phyloP scores from a whole-genome alignment of 2,113 vertebrate genomes.

The Cryptoleucopteryx plumbea region DNA sequence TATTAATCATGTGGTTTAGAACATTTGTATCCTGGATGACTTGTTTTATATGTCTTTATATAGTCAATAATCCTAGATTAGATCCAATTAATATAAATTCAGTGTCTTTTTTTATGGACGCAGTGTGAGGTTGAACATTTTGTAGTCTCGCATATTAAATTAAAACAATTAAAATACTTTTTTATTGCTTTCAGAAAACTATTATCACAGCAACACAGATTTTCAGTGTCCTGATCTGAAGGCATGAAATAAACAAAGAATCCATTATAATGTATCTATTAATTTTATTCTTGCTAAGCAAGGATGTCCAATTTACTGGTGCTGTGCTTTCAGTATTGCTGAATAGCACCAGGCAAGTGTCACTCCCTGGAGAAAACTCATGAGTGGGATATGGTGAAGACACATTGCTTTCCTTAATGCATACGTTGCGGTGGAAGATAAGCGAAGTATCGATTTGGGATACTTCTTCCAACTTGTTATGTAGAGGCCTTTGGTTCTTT shows the following conservation, averaged over 20 bases:
- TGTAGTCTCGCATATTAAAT: conserved; percentile 17
- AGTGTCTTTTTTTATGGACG: neutral
- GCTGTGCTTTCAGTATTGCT: neutral
- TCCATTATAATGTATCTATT: neutral
- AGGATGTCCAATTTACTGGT: neutral
- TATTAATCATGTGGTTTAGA: conserved; percentile 45
- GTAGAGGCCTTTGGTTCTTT: neutral
- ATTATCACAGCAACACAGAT: conserved; percentile 22
- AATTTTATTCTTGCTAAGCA: neutral
- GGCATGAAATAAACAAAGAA: conserved; percentile 15
- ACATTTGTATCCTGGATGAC: conserved; percentile 35
- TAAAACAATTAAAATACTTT: conserved; percentile 41
- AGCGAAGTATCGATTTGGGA: neutral
- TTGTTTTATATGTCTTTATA: conserved; percentile 51
- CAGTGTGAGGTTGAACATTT: conserved; percentile 41
- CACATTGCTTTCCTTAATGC: neutral
- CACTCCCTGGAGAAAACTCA: neutral
- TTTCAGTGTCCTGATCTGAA: conserved; percentile 8
- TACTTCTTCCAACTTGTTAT: neutral
- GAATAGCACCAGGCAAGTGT: neutral
- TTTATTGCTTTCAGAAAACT: conserved; percentile 38
- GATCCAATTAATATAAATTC: conserved; percentile 59
- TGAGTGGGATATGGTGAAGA: neutral
- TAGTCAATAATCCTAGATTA: conserved; percentile 58
- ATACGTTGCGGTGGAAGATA: rapidly evolving